These are phyloP conservation scores for Geotrupes spiniger DNA, from an alignment of 2,888 invertebrate species.

Conservation along the genomic window DNA sequence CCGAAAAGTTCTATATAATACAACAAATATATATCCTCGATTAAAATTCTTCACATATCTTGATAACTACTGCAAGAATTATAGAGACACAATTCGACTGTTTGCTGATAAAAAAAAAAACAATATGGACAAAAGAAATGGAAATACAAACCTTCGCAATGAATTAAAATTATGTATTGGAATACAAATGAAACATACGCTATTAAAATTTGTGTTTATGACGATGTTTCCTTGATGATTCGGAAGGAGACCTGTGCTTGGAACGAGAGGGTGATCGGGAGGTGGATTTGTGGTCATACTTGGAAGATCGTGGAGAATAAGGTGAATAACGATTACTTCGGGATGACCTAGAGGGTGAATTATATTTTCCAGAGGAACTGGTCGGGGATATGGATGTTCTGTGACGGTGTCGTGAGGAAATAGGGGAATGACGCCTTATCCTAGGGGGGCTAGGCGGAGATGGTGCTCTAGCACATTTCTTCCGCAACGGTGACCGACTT, in stretches of 20 bases:
- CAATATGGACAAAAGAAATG: background rate
- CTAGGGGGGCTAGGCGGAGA: conserved; percentile 48
- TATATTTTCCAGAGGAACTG: conserved; percentile 43
- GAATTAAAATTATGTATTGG: conserved; percentile 22
- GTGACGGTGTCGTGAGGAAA: conserved; percentile 37
- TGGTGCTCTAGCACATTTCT: conserved; percentile 41
- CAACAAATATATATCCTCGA: background rate
- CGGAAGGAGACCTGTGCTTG: conserved; percentile 41
- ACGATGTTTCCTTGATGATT: conserved; percentile 53
- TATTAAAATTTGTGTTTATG: conserved; percentile 56
- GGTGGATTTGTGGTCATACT: conserved; percentile 34
- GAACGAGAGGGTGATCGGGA: conserved; percentile 20
- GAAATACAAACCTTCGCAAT: conserved; percentile 6
- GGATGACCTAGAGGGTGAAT: conserved; percentile 37
- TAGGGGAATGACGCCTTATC: conserved; percentile 46
- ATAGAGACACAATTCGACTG: background rate
- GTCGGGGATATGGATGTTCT: conserved; percentile 44
- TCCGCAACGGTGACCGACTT: conserved; percentile 48
- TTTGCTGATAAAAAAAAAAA: no score
- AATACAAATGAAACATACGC: conserved; percentile 44
- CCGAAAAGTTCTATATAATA: no score
- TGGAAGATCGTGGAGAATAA: conserved; percentile 38
- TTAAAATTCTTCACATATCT: conserved; percentile 3
- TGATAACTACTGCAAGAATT: conserved; percentile 1
- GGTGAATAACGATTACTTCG: conserved; percentile 41